A percentile compares a stretch with the other conserved stretches of the same genome.
phyloP scores from a whole-genome alignment of 2,888 invertebrate genomes.

The Trichogramma dendrolimi region DNA sequence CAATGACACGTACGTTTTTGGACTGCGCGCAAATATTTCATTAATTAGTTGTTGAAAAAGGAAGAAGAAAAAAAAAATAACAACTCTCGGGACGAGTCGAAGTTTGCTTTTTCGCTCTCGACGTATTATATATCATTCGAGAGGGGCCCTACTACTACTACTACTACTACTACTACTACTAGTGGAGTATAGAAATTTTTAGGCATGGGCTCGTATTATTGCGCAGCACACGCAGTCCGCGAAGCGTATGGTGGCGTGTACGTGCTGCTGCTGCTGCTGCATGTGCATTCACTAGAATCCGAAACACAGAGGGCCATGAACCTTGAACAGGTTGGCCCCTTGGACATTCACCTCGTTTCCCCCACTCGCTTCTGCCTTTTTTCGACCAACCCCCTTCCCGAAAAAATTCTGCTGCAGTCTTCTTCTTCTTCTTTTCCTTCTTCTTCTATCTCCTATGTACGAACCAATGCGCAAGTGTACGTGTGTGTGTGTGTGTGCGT shows the following conservation, averaged over 20 bases:
- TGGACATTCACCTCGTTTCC: conserved; percentile 50
- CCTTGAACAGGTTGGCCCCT: conserved; percentile 53
- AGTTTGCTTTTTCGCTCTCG: not conserved
- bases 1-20: not conserved
- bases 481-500: no score
- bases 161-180: no score
- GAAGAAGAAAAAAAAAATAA: not conserved
- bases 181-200: conserved; percentile 11
- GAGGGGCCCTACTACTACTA: no score
- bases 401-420: conserved; percentile 20
- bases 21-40: not conserved
- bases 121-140: no score
- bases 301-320: conserved; percentile 51
- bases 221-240: not conserved
- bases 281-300: conserved; percentile 47
- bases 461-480: no score
- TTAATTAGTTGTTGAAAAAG: not conserved
- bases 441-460: conserved; percentile 33
- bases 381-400: conserved; percentile 3
- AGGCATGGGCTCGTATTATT: not conserved
- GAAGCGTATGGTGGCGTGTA: not conserved
- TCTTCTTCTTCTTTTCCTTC: conserved; percentile 24
- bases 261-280: conserved; percentile 36
- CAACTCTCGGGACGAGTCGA: not conserved
- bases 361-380: conserved; percentile 15